Percentiles rank a stretch among this genome's conserved stretches.
phyloP scores from a whole-genome alignment of 2,113 vertebrate species.

The Petaurus breviceps region DNA sequence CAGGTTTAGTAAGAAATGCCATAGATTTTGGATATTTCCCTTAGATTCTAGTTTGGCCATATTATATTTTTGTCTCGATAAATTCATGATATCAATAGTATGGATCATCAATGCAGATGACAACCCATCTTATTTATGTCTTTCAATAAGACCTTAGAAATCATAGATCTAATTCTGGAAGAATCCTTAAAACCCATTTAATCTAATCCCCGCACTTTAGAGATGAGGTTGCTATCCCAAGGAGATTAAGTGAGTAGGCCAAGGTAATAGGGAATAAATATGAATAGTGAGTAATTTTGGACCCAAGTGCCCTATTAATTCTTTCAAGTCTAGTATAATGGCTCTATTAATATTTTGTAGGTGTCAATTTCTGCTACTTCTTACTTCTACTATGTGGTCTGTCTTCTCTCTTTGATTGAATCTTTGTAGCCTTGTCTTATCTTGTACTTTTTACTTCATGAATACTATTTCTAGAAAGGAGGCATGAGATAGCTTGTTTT shows the following conservation, averaged over 20 bases:
- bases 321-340: neutral
- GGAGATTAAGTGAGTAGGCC: no score
- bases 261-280: neutral
- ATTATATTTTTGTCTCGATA: neutral
- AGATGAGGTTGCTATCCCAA: neutral
- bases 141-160: neutral
- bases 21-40: neutral
- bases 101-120: neutral
- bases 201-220: neutral
- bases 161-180: no score
- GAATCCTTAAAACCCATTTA: no score
- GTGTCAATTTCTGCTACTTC: neutral
- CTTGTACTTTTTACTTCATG: neutral
- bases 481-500: neutral
- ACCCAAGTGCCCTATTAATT: neutral
- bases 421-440: neutral
- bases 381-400: neutral
- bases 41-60: neutral
- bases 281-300: neutral
- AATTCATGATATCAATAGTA: neutral
- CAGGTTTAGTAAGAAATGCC: neutral
- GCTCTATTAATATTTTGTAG: neutral
- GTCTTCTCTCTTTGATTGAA: neutral
- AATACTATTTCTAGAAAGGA: neutral
- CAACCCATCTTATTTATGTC: neutral